Conservation (phyloP, 2,888 invertebrate genomes). For the Yponomeuta sedellus region DNA sequence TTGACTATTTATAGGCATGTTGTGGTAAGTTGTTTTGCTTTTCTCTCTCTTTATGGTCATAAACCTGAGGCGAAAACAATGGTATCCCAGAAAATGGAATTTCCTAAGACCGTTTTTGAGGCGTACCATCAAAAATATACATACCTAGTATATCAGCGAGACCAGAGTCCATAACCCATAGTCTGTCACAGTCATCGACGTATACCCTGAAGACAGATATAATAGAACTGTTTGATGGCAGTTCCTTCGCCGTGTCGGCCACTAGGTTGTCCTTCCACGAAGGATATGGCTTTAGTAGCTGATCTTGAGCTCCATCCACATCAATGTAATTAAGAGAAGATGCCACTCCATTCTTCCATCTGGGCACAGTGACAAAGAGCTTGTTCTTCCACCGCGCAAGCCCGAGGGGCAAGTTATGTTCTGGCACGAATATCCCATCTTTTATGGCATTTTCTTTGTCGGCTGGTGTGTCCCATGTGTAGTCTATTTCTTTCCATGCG, state of each 20-base stretch:
- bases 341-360: conserved; percentile 83
- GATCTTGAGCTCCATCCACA: conserved; percentile 80
- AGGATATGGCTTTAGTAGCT: conserved; percentile 84
- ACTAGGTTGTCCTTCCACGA: conserved; percentile 87
- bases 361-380: conserved; percentile 82
- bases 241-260: conserved; percentile 61
- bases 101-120: neutral
- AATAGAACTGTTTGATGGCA: conserved; percentile 78
- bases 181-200: conserved; percentile 85
- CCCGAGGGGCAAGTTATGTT: conserved; percentile 83
- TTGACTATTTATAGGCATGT: neutral
- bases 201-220: conserved; percentile 84
- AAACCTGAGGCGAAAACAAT: conserved; percentile 1
- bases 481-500: conserved; percentile 82
- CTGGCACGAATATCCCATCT: conserved; percentile 76
- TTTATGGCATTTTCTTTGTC: conserved; percentile 78
- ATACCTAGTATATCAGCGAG: conserved; percentile 84
- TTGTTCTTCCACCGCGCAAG: conserved; percentile 83
- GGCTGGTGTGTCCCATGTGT: conserved; percentile 79
- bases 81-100: neutral
- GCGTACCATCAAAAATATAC: conserved; percentile 15
- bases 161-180: conserved; percentile 90
- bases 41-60: conserved; percentile 9
- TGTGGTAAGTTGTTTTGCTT: conserved; percentile 2
- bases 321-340: conserved; percentile 82